Conservation (phyloP, 2,797 vertebrate genomes). For the Graptemys geographica region DNA sequence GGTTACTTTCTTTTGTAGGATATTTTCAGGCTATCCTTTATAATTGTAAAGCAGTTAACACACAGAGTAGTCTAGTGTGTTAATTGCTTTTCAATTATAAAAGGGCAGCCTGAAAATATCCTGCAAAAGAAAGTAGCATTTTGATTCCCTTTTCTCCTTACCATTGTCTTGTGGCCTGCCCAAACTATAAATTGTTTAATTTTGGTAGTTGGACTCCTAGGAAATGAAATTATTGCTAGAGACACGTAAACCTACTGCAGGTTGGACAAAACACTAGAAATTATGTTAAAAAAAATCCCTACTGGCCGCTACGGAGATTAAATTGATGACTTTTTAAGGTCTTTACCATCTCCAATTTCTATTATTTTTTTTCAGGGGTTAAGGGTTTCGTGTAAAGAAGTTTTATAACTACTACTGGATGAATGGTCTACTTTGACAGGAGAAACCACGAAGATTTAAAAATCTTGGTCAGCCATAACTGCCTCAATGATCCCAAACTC, state of each 20-base stretch:
- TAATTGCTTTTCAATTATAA: not conserved
- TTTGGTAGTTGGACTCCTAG: not conserved
- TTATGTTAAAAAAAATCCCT: slow-evolving; percentile 25
- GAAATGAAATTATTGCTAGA: slow-evolving; percentile 17
- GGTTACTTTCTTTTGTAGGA: not conserved
- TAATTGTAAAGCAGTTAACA: not conserved
- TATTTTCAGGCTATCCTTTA: not conserved
- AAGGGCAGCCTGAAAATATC: not conserved
- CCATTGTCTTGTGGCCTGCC: not conserved
- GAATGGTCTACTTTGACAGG: not conserved
- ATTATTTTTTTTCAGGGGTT: not conserved
- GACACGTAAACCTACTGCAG: slow-evolving; percentile 9
- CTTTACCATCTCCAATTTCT: slow-evolving; percentile 21
- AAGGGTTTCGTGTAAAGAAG: not conserved
- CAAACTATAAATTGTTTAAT: not conserved
- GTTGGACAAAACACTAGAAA: slow-evolving; percentile 27
- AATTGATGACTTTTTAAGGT: slow-evolving; percentile 14
- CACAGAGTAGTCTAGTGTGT: not conserved
- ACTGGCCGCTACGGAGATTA: not conserved
- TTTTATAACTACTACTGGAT: not conserved
- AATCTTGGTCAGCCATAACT: not conserved
- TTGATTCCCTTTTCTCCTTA: not conserved
- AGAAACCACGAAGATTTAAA: not conserved
- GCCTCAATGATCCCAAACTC: not conserved
- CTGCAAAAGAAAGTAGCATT: not conserved